Evolutionary conservation across 2,113 vertebrate species (phyloP), one percentile per base, ranked within the genome.

Genomic region (Rhegmatorhina hoffmannsi): DNA sequence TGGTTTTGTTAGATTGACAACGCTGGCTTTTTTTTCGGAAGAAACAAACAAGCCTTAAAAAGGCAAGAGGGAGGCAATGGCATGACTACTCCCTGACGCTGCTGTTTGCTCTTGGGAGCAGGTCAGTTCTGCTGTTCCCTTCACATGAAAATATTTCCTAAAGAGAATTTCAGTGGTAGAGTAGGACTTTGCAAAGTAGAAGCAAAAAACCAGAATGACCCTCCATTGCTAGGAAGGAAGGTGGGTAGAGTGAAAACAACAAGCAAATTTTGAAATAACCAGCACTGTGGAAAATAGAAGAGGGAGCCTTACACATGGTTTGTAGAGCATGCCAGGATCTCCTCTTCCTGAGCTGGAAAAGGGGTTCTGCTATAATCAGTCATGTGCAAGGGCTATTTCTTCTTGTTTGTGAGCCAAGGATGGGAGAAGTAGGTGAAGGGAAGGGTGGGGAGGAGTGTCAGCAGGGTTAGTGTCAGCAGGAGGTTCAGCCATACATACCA

Each of bases 401-500:
- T 77, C 86, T 94, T 46, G 50, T 69, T 94, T 92, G 94, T 97
- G 97, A 98, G 97, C 60, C 78, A 95, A 97, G 95, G 85, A 92
- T 47, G 74, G 96, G 97, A 94, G 93, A 49, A 90, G 91, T 94
- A 92, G 97, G 97, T 97, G 97, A 90, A 94, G 92, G 95, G 91
- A 91, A 69, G 90, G 87, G 62, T 76, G 77, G 96, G 92, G 47
- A 92, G 94, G 84, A 96, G 97, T 78, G 75, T 97, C 96, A 98
- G 98, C 96, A 83, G 96, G 97, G 98, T 99, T 99, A 99, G 98
- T 98, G 96, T 86, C 98, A 98, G 98, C 98, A 96, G 98, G 97
- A 98, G 98, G 96, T 80, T 98, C 98, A 97, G 98, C 98, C 98
- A 99, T 99, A 99, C 99, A 99, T 99, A 99, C 99, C 99, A 99